A percentile compares a stretch with the other conserved stretches of the same genome.
Evolutionary conservation across 1,140 invertebrate species (phyloP).

Genomic region (Tetranychus cinnabarinus): DNA sequence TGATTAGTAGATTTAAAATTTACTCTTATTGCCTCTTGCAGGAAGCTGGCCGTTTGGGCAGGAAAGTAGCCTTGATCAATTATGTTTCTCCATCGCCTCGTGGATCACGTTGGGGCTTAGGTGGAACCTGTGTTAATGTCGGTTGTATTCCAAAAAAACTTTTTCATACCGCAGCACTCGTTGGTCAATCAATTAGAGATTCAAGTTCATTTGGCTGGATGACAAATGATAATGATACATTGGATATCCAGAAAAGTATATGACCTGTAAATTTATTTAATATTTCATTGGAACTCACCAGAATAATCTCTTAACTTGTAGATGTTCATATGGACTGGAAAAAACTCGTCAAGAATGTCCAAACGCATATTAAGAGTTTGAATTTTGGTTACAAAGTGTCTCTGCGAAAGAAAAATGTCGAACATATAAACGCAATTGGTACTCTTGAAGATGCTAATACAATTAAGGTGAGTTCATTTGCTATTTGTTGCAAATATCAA

Average conservation of each 20-base stretch:
- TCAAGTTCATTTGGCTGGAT: conserved; percentile 25
- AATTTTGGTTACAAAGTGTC: conserved; percentile 77
- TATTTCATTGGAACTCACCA: conserved; percentile 21
- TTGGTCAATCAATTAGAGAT: conserved; percentile 60
- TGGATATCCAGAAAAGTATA: conserved; percentile 11
- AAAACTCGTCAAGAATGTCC: conserved; percentile 39
- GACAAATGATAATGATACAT: not conserved
- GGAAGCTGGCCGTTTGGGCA: conserved; percentile 44
- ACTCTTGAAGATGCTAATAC: conserved; percentile 59
- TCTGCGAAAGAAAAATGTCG: conserved; percentile 37
- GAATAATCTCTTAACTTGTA: conserved; percentile 32
- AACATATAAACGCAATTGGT: conserved; percentile 73
- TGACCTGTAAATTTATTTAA: not conserved
- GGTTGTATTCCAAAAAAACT: conserved; percentile 94
- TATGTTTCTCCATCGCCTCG: conserved; percentile 62
- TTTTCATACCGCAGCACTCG: conserved; percentile 76
- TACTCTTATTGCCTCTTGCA: not conserved
- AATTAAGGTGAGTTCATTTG: conserved; percentile 20
- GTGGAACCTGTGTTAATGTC: conserved; percentile 91
- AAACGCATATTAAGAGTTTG: conserved; percentile 66
- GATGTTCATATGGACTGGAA: conserved; percentile 33
- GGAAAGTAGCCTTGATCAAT: conserved; percentile 78
- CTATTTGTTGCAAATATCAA: not conserved
- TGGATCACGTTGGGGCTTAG: conserved; percentile 63
- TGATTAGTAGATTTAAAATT: too few species aligned